Base-by-base conservation (phyloP, 2,888 invertebrate species). In the Scrobipalpa atriplicella region DNA sequence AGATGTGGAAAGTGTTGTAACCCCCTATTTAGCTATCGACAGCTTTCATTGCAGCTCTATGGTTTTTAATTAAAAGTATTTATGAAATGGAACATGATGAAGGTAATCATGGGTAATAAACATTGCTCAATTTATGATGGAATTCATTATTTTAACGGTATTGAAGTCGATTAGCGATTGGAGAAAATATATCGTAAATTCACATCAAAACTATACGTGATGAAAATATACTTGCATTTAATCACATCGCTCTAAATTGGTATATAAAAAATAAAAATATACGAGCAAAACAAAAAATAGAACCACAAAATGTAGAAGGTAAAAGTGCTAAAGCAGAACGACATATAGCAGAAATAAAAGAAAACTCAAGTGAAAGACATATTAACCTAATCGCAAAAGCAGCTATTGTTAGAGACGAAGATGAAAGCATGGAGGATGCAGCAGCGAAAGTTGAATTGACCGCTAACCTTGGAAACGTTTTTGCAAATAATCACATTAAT, bases 361-460 rank as follows among this genome's bases (percentile, higher is more conserved):
- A 43, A 62, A 47, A 47, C n/a, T 9, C n/a, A 47, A 29, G 62
- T 47, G 47, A 62, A 47, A 62, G 51, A 62, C 38, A 21, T 11
- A 60, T 62, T 62, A 62, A 36, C 29, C 62, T 62, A 62, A 62
- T 51, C 61, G 39, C 43, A 41, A 18, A 62, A 39, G n/a, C 38
- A 36, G 60, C n/a, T 38, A 62, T 47, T 47, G 62, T 43, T 16
- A 9, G 29, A n/a, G n/a, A 13, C 5, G 29, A 62, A 51, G 62
- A 62, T 43, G 62, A 62, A 62, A 62, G 62, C 62, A 47, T 47
- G n/a, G 11, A 41, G 62, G 36, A 38, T 58, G n/a, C 21, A 56
- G n/a, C n/a, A 62, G 62, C 62, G 62, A 62, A 62, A 62, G 62
- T 62, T 62, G 47, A 58, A 58, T 8, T n/a, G 62, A 39, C 61